Conservation (phyloP, 1,140 invertebrate species). For the Chironomus tepperi region DNA sequence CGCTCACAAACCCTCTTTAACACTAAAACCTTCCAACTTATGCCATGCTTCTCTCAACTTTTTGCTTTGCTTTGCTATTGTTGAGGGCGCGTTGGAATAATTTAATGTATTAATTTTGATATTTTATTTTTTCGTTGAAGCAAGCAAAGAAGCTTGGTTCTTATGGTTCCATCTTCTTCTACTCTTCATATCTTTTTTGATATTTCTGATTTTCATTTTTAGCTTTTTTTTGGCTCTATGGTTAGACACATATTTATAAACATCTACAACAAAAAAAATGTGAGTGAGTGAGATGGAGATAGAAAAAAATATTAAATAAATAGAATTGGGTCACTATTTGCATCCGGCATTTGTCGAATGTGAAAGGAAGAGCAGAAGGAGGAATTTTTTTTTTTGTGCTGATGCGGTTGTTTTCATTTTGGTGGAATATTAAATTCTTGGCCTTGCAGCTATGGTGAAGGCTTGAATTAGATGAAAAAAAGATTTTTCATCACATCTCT, state of each 20-base stretch:
- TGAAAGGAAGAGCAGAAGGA: neutral
- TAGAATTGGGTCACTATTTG: constrained; percentile 17
- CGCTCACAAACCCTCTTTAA: too few relatives aligned
- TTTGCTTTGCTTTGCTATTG: neutral
- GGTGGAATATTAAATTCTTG: constrained; percentile 8
- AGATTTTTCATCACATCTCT: neutral
- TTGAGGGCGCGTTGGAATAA: neutral
- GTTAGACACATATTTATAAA: too few relatives aligned
- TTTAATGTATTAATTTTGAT: constrained; percentile 4
- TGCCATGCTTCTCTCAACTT: too few relatives aligned
- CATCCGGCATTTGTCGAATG: constrained; percentile 6
- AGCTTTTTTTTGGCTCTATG: too few relatives aligned
- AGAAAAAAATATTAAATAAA: neutral
- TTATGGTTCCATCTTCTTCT: neutral
- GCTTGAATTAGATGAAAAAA: neutral
- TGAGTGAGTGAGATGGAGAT: too few relatives aligned
- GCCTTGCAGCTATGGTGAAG: neutral
- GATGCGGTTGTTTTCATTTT: neutral
- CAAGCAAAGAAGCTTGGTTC: neutral
- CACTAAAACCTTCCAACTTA: too few relatives aligned
- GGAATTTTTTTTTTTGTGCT: neutral
- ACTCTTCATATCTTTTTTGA: neutral
- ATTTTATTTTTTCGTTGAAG: neutral
- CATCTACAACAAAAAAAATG: too few relatives aligned
- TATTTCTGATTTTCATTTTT: too few relatives aligned